These are phyloP conservation scores for Pantherophis guttatus DNA, from an alignment of 2,113 vertebrate genomes.

Conservation along the genomic window DNA sequence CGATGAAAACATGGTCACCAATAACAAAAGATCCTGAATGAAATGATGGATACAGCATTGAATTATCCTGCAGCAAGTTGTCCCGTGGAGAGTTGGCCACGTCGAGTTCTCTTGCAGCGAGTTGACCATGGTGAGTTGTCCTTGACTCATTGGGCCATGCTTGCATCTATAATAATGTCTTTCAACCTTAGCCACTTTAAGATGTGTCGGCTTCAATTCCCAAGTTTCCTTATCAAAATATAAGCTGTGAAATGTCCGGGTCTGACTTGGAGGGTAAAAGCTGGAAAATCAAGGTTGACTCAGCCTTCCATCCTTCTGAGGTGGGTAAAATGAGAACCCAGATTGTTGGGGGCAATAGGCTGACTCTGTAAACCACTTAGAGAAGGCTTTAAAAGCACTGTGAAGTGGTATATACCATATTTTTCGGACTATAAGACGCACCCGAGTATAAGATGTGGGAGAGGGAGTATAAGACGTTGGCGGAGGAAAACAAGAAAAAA, in stretches of 20 bases:
- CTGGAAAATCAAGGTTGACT: too few relatives aligned
- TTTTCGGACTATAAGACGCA: too few relatives aligned
- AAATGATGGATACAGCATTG: neutral
- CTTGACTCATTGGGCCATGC: neutral
- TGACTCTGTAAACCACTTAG: too few relatives aligned
- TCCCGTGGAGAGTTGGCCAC: neutral
- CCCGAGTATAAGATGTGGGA: too few relatives aligned
- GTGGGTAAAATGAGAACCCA: too few relatives aligned
- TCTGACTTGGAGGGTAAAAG: neutral
- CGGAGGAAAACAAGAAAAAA: too few relatives aligned
- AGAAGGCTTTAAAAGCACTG: too few relatives aligned
- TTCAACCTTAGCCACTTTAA: neutral
- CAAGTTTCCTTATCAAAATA: neutral
- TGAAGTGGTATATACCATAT: too few relatives aligned
- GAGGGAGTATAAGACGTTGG: too few relatives aligned
- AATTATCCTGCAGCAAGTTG: neutral
- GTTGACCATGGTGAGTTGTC: neutral
- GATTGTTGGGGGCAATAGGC: too few relatives aligned
- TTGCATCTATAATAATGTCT: neutral
- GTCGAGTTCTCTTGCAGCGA: neutral
- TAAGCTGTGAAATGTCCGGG: neutral
- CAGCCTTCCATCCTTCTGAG: too few relatives aligned
- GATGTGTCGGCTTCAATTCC: neutral
- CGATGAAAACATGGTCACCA: neutral
- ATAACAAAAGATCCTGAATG: neutral